Evolutionary conservation across 2,113 vertebrate species (phyloP), one percentile per base, ranked within the genome.

Genomic region (Clupea harengus): DNA sequence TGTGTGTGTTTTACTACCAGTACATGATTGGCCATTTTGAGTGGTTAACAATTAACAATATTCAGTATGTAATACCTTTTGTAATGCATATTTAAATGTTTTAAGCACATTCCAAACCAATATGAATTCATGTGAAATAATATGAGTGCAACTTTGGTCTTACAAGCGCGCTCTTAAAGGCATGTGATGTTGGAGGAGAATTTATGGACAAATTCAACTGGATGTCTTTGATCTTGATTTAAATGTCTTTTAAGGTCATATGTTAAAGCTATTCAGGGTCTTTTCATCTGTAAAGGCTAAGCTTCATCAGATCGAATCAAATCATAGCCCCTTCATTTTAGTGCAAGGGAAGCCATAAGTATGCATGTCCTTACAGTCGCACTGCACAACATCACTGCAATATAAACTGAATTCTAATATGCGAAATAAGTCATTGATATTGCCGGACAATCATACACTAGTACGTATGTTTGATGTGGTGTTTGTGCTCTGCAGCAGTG

Each of bases 211-310:
- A 91, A 90, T 54, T 82, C 20, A 86, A 87, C 87, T 86, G 89
- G 89, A 91, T 87, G 89, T 86, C 83, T 91, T 85, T 92, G 89
- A 92, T 92, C 87, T 91, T 89, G 92, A 89, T 90, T 83, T 84
- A 89, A 90, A 91, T 90, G 88, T 88, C 88, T 22, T 81, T 89
- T 89, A 92, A 92, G 92, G 93, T 93, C 90, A 91, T 80, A 9
- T 18, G 49, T 67, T 54, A 17, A 25, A 78, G 72, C 72, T 84
- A 45, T 47, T 75, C 57, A 32, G 45, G 28, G 83, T 75, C 47
- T 75, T 75, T 15, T 57, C 18, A 57, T 57, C 64, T 39, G 13
- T 47, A 81, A 47, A 85, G 72, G n/a, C 64, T 32, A 78, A 49
- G 67, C 67, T 39, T 47, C 32, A 52, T 49, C 67, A 78, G 44